Percentiles rank a stretch among this genome's conserved stretches.
These are phyloP conservation scores for Chorisops tibialis DNA, from an alignment of 2,888 invertebrate genomes.

Conservation along the genomic window DNA sequence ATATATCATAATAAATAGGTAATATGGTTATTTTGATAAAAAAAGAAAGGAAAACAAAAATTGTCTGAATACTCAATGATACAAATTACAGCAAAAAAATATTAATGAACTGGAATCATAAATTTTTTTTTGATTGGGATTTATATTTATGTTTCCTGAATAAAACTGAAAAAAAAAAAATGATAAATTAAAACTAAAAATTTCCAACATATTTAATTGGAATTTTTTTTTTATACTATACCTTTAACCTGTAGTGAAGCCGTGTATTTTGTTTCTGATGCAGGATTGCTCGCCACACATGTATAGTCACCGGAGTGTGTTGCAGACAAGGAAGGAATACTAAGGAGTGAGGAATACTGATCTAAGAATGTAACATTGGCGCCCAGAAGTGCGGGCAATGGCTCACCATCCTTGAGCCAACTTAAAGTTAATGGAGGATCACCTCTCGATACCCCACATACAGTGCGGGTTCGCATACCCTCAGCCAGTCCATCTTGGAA, in stretches of 20 bases:
- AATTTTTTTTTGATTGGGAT: not conserved
- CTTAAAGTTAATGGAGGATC: constrained; percentile 75
- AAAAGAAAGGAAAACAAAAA: constrained; percentile 11
- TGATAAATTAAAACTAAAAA: not conserved
- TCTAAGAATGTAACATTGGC: constrained; percentile 71
- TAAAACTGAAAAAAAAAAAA: not conserved
- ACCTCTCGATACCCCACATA: constrained; percentile 76
- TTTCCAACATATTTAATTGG: constrained; percentile 28
- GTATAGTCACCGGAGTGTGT: constrained; percentile 74
- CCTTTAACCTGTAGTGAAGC: constrained; percentile 79
- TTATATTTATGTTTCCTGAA: not conserved
- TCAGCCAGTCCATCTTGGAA: constrained; percentile 79
- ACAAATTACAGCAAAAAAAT: constrained; percentile 23
- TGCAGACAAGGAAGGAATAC: constrained; percentile 72
- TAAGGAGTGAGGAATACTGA: constrained; percentile 72
- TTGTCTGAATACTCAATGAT: not conserved
- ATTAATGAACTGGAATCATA: constrained; percentile 11
- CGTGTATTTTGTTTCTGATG: constrained; percentile 74
- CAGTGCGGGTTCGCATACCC: constrained; percentile 76
- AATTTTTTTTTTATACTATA: constrained; percentile 54
- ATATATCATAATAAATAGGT: constrained; percentile 20
- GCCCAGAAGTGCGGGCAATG: constrained; percentile 62
- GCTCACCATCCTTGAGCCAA: constrained; percentile 79
- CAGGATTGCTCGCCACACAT: constrained; percentile 75
- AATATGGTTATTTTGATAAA: constrained; percentile 6